Evolutionary conservation across 1,140 invertebrate genomes (phyloP), one percentile per base, ranked within the genome.

Genomic region (Diorhabda carinulata): DNA sequence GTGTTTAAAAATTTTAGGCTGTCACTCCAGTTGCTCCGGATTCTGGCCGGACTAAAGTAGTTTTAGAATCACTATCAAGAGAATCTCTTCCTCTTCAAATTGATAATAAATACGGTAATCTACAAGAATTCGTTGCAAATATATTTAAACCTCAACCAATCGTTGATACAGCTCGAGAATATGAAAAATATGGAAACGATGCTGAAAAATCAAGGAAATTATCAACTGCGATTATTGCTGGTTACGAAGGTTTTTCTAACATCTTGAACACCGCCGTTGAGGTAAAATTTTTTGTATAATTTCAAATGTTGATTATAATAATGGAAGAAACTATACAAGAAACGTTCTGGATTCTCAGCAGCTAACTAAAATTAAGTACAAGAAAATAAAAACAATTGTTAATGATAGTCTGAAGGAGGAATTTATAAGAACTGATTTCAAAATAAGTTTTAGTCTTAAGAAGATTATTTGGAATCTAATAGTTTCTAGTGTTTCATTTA

Each of bases 131-230:
- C 6, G 81, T 83, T 3, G 83, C 82, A 9, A 80, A 80, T 59
- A 63, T 86, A n/a, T 80, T 83, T 45, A 72, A 86, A 80, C 88
- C 89, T 0, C 84, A 84, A 69, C 88, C 90, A 0, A 82, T 91
- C n/a, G 84, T 91, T 2, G 90, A 91, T 72, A 86, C 85, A 9
- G 89, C 89, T 64, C 80, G 77, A 62, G 88, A 90, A 76, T 83
- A 89, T 58, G 88, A 91, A 43, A 91, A 90, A 75, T 91, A 90
- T 75, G 89, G 89, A 2, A 91, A 91, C 72, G 81, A 78, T 8
- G 89, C 87, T 0, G 87, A 87, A 67, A 85, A 85, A 72, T 87
- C 87, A 64, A 82, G 82, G 8, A 77, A 77, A 8, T 74, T 88
- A 5, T 87, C 87, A 4, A 82, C 4, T 72, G 84, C 84, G 3